phyloP scores from a whole-genome alignment of 2,797 vertebrate genomes.

The Tangara arthus region DNA sequence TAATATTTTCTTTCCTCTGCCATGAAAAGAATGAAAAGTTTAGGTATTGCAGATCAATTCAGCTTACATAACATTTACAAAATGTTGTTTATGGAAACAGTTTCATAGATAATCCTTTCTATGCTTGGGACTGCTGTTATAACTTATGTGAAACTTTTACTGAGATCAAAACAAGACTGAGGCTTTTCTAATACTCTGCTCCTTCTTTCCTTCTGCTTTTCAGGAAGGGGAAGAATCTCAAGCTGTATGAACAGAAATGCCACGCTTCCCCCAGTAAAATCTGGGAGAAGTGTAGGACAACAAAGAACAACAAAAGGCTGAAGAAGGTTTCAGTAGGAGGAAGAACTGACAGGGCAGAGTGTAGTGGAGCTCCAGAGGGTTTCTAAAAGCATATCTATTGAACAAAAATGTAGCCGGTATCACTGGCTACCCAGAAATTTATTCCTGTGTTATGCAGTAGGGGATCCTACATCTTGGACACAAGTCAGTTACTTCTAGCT shows the following conservation, averaged over 20 bases:
- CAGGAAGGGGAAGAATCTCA: background rate
- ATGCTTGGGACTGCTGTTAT: background rate
- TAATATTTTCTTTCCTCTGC: slow-evolving; percentile 44
- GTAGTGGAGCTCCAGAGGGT: background rate
- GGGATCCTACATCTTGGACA: background rate
- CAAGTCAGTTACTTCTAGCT: background rate
- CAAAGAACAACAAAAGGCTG: background rate
- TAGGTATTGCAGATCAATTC: slow-evolving; percentile 22
- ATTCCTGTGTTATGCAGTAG: background rate
- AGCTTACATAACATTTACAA: background rate
- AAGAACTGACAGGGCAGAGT: background rate
- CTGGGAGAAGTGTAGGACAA: background rate
- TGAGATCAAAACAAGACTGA: background rate
- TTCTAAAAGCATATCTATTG: background rate
- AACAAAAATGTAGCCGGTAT: background rate
- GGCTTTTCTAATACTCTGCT: background rate
- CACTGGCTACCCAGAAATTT: background rate
- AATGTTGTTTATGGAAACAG: background rate
- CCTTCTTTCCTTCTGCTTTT: background rate
- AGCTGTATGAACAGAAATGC: background rate
- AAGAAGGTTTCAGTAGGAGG: background rate
- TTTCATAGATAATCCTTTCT: background rate
- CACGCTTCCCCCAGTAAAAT: background rate
- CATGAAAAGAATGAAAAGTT: slow-evolving; percentile 19
- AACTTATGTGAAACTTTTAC: background rate